A percentile compares a stretch with the other conserved stretches of the same genome.
phyloP scores from a whole-genome alignment of 2,888 invertebrate genomes.

The Sussaba pulchella region DNA sequence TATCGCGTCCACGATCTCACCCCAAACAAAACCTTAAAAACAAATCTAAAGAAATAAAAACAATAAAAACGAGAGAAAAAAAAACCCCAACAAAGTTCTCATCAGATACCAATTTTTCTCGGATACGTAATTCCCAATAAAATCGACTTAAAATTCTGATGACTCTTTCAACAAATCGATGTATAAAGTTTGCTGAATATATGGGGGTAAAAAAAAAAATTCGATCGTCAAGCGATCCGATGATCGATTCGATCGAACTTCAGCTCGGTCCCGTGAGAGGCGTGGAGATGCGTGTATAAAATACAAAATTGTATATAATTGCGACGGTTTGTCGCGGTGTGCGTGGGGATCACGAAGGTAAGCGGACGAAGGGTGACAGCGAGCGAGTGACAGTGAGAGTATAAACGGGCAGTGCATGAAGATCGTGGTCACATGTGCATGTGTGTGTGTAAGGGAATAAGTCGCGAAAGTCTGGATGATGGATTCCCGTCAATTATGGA shows the following conservation, averaged over 20 bases:
- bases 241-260: slow-evolving; percentile 42
- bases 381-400: slow-evolving; percentile 51
- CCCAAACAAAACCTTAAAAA: not conserved
- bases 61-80: not conserved
- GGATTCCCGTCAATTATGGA: slow-evolving; percentile 84
- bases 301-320: slow-evolving; percentile 53
- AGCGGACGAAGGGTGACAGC: slow-evolving; percentile 48
- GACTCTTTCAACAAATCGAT: slow-evolving; percentile 55
- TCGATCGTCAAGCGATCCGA: not conserved
- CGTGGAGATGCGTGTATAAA: slow-evolving; percentile 26
- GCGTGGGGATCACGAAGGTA: slow-evolving; percentile 4
- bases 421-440: slow-evolving; percentile 4
- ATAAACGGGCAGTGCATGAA: slow-evolving; percentile 41
- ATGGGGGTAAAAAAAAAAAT: slow-evolving; percentile 4
- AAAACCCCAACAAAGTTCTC: slow-evolving; percentile 1
- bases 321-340: slow-evolving; percentile 36
- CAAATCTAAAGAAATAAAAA: not conserved
- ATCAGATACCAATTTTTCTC: slow-evolving; percentile 38
- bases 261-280: slow-evolving; percentile 34
- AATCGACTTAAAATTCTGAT: slow-evolving; percentile 48
- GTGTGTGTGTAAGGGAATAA: slow-evolving; percentile 61
- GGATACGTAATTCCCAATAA: slow-evolving; percentile 39
- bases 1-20: slow-evolving; percentile 24
- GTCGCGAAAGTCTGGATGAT: slow-evolving; percentile 82
- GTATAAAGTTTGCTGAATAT: not conserved